Conservation (phyloP, 2,113 vertebrate genomes). For the Urocolius indicus region DNA sequence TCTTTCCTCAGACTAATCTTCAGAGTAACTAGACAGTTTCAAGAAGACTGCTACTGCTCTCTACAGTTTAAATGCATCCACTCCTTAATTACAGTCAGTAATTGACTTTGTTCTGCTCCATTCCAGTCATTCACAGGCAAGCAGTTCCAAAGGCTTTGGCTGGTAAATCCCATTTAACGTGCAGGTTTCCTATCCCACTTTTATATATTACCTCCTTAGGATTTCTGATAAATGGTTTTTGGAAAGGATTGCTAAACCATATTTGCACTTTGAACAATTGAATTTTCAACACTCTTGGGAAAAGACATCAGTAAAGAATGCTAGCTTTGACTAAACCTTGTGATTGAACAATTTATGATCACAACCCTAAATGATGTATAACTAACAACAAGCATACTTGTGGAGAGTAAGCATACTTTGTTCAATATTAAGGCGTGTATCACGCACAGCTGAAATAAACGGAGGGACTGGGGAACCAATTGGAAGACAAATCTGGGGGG, state of each 20-base stretch:
- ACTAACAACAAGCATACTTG: constrained; percentile 63
- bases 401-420: constrained; percentile 44
- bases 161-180: constrained; percentile 79
- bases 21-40: constrained; percentile 80
- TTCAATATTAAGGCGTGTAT: constrained; percentile 32
- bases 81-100: constrained; percentile 86
- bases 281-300: constrained; percentile 76
- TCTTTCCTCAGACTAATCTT: constrained; percentile 78
- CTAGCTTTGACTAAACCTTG: constrained; percentile 73
- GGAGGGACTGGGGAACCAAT: not conserved
- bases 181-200: constrained; percentile 73
- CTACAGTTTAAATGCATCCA: constrained; percentile 95
- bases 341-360: constrained; percentile 72
- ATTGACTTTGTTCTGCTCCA: constrained; percentile 83
- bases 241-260: constrained; percentile 81
- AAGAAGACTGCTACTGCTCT: constrained; percentile 99
- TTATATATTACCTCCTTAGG: constrained; percentile 77
- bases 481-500: constrained; percentile 5
- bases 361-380: constrained; percentile 75
- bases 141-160: constrained; percentile 76
- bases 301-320: constrained; percentile 74
- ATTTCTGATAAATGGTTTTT: constrained; percentile 79
- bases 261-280: constrained; percentile 79
- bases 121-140: constrained; percentile 78
- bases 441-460: constrained; percentile 3